Base-by-base conservation (phyloP, 2,113 vertebrate species). In the Ictalurus punctatus region DNA sequence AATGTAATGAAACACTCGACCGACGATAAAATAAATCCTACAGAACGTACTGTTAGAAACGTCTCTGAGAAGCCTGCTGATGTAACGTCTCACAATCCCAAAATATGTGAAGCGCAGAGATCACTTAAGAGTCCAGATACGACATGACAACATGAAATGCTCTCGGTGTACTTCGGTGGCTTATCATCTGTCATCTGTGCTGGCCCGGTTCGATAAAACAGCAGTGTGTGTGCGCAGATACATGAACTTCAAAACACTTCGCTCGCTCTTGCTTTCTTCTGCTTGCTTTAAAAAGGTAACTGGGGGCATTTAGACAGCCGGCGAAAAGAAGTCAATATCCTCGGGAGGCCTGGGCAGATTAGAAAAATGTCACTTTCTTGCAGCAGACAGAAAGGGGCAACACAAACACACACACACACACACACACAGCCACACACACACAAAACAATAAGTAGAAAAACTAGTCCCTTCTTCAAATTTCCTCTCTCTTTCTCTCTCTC, bases 301-400 rank as follows among this genome's bases (percentile, higher is more conserved):
- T 89, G 84, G 80, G 67, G 48, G 54, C 85, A 19, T 90, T 90
- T 86, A 88, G 88, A 89, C 90, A 71, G 76, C 73, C 76, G 86
- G 71, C 87, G 84, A 89, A 91, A 92, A 90, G 85, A 83, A 93
- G 86, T 93, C 93, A 88, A 93, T 92, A 93, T 91, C 91, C 90
- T 65, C 59, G 69, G 87, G 91, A 92, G 91, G 90, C 91, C 90
- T 87, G 88, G 85, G 87, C 89, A 92, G 92, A 94, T 94, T 93
- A 93, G 86, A 90, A 82, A 86, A 87, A 93, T 93, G 91, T 93
- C 93, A 93, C 90, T 92, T 92, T 88, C 81, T 92, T 25, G 59
- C 63, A 87, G 81, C 40, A 84, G 86, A 92, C 79, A n/a, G 78
- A 88, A 85, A 89, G 74, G 86, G 83, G 83, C 54, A 61, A 81